These are phyloP conservation scores for Poeciliopsis occidentalis DNA, from an alignment of 2,113 vertebrate genomes.

Conservation along the genomic window DNA sequence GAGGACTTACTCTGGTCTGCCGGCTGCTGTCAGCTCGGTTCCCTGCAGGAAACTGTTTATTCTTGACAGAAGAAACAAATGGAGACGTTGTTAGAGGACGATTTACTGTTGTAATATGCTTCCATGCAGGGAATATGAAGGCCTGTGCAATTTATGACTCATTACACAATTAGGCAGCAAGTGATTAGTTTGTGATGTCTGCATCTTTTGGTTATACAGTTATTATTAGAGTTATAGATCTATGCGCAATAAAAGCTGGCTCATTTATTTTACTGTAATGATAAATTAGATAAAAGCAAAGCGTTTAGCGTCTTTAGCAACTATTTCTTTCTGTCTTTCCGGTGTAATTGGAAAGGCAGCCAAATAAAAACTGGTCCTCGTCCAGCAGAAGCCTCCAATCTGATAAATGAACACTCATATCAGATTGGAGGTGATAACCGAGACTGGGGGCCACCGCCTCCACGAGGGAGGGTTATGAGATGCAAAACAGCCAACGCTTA, in stretches of 20 bases:
- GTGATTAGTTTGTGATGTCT: slow-evolving; percentile 33
- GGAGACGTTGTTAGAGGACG: slow-evolving; percentile 29
- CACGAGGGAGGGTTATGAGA: slow-evolving; percentile 28
- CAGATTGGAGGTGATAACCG: slow-evolving; percentile 21
- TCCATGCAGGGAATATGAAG: slow-evolving; percentile 23
- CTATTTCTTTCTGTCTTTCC: slow-evolving; percentile 33
- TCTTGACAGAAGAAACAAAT: slow-evolving; percentile 49
- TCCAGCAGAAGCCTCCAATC: slow-evolving; percentile 46
- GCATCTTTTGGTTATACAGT: slow-evolving; percentile 26
- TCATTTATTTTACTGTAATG: slow-evolving; percentile 58
- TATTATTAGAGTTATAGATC: slow-evolving; percentile 56
- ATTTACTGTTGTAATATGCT: slow-evolving; percentile 29
- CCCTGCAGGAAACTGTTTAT: slow-evolving; percentile 78
- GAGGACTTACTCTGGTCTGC: slow-evolving; percentile 69
- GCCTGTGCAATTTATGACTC: slow-evolving; percentile 35
- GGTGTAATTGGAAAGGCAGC: slow-evolving; percentile 42
- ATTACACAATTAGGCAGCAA: slow-evolving; percentile 38
- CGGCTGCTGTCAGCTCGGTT: slow-evolving; percentile 59
- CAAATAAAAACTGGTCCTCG: slow-evolving; percentile 47
- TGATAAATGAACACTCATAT: slow-evolving; percentile 53
- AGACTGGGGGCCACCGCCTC: slow-evolving; percentile 8
- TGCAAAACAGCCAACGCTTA: slow-evolving; percentile 77
- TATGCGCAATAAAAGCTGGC: slow-evolving; percentile 31
- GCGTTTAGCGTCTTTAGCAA: slow-evolving; percentile 58
- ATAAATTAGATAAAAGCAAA: slow-evolving; percentile 59